Base-by-base conservation (phyloP, 2,113 vertebrate genomes). In the Gavialis gangeticus region DNA sequence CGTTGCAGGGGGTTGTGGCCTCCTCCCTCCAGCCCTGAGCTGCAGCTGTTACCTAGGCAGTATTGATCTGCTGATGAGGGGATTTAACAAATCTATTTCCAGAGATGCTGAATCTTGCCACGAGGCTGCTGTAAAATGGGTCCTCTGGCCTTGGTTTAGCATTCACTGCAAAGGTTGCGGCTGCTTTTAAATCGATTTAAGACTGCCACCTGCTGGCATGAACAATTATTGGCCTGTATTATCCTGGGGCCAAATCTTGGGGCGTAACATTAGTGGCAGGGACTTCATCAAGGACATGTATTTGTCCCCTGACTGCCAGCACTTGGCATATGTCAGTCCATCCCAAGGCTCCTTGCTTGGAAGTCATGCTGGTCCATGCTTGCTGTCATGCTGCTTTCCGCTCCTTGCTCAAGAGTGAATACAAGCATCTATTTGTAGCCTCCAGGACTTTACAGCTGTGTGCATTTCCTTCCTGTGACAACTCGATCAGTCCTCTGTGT, bases 161-260 rank as follows among this genome's bases (percentile, higher is more conserved):
- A 34, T 4, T 19, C 6, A 2, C 46, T 22, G 30, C n/a, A 69
- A 69, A 34, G 16, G 11, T 30, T 27, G 15, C 63, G 24, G 34
- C 46, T 46, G 46, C 69, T 73, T 46, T 46, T 37, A 73, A 73
- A 22, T 22, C 46, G 15, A 19, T 73, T 46, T 22, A 69, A 69
- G 69, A 73, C 95, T 96, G 96, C 96, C 96, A 96, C 89, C 96
- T 97, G 96, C 96, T 97, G 96, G 96, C 91, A 24, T 0, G 63
- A n/a, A 82, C 67, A 13, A 6, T 37, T 71, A 69, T 69, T 19
- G 67, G n/a, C 67, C 30, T 21, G 30, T 34, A 30, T 34, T 21
- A 34, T 18, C 17, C 12, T 37, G 9, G 69, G 69, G 21, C 46
- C 34, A 37, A 71, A 46, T 46, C 37, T 46, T 46, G 46, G 46